These are phyloP conservation scores for Phoenicopterus ruber DNA, from an alignment of 2,113 vertebrate species.

Conservation along the genomic window DNA sequence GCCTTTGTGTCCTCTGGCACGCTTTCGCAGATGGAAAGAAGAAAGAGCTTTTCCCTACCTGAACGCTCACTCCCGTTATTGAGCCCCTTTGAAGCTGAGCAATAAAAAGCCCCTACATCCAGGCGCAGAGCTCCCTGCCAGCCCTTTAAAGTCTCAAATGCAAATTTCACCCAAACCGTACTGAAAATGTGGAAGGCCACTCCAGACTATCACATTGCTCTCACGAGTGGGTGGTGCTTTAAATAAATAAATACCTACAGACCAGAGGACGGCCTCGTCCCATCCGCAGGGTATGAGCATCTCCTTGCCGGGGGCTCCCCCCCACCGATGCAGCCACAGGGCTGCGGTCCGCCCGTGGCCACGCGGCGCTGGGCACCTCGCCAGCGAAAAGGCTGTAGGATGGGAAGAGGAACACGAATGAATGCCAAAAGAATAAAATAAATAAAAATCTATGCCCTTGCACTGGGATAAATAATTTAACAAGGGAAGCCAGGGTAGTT, in stretches of 20 bases:
- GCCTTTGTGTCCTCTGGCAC: slow-evolving; percentile 18
- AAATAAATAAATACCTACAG: neutral
- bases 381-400: neutral
- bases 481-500: neutral
- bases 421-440: neutral
- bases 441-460: neutral
- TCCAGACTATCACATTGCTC: neutral
- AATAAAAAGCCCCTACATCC: neutral
- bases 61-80: neutral
- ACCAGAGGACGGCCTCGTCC: neutral
- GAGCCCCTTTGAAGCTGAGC: neutral
- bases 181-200: neutral
- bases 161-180: neutral
- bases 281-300: accelerated
- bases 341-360: accelerated
- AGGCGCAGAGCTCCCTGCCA: neutral
- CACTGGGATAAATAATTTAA: neutral
- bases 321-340: accelerated
- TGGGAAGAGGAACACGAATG: neutral
- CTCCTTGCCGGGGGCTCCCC: neutral
- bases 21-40: neutral
- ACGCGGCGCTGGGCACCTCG: neutral
- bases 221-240: neutral
- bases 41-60: slow-evolving; percentile 43
- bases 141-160: neutral